Evolutionary conservation across 2,888 invertebrate species (phyloP), one percentile per base, ranked within the genome.

Genomic region (Polydrusus pterygomalis): DNA sequence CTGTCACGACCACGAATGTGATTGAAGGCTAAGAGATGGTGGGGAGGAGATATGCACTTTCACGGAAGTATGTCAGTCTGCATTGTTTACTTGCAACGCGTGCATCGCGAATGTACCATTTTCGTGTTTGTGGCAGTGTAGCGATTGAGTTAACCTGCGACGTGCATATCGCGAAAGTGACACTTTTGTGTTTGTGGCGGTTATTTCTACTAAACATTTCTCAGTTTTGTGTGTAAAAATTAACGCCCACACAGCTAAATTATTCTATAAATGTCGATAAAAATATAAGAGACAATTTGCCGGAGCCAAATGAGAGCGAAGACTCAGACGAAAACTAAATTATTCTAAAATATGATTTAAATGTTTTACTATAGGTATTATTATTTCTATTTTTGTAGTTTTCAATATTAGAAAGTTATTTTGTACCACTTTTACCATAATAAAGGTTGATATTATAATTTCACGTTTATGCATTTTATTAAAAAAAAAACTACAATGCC

Each of bases 281-380:
- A 58, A 58, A 58, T 34, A 34, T 58, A 34, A 58, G 58, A 58
- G 58, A 58, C 58, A 20, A 10, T 58, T 58, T 58, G 58, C 58
- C 58, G 25, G 25, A 25, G 58, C 58, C 58, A 38, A 58, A 58
- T 58, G 58, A 58, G 30, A 58, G 38, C 58, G 58, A 58, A 15
- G 10, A 1, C 30, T 20, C 58, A 8, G 58, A 38, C 30, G 58
- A 58, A 58, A 38, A 30, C 38, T 34, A 58, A 58, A 30, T 58
- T 58, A 34, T 25, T 58, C 49, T 49, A 49, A 49, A 6, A 49
- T 49, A 49, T 49, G 17, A 49, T 49, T 49, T 49, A 49, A 49
- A 18, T 49, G 17, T 49, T 49, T 49, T 49, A 49, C 18, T 49
- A 49, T 49, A n/a, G n/a, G n/a, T n/a, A 17, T 17, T 49, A 17